Evolutionary conservation across 1,140 invertebrate species (phyloP).

Genomic region (Panagrolaimus sp.): DNA sequence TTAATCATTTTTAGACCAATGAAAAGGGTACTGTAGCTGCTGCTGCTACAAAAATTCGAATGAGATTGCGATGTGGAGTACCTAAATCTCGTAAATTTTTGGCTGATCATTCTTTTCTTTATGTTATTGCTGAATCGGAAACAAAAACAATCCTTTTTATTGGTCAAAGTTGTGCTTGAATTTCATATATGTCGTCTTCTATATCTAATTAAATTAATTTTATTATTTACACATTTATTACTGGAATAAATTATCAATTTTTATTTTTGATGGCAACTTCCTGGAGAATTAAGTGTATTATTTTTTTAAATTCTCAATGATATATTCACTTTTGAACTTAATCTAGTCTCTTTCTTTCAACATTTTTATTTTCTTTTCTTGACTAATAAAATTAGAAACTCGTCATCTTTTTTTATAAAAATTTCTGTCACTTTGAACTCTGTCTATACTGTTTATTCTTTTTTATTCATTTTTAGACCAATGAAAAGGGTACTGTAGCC

Average conservation of each 20-base stretch:
- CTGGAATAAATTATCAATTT: background rate
- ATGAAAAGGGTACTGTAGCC: background rate
- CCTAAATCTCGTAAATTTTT: background rate
- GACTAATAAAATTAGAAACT: no score
- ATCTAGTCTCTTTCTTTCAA: no score
- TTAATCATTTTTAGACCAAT: background rate
- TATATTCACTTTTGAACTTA: no score
- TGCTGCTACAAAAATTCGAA: background rate
- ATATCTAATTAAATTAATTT: background rate
- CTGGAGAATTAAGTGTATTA: no score
- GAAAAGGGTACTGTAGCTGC: background rate
- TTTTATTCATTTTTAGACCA: slow-evolving; percentile 3
- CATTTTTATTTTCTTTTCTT: background rate
- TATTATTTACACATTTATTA: background rate
- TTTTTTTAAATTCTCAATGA: no score
- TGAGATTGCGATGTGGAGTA: background rate
- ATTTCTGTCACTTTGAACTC: no score
- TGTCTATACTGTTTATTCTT: no score
- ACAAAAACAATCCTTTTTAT: background rate
- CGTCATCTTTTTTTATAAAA: background rate
- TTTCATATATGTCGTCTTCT: background rate
- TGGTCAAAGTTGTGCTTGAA: background rate
- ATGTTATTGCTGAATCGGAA: background rate
- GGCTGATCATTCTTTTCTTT: slow-evolving; percentile 12
- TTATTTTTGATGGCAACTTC: no score